Evolutionary conservation across 2,113 vertebrate species (phyloP), one percentile per base, ranked within the genome.

Genomic region (Seriola rivoliana): DNA sequence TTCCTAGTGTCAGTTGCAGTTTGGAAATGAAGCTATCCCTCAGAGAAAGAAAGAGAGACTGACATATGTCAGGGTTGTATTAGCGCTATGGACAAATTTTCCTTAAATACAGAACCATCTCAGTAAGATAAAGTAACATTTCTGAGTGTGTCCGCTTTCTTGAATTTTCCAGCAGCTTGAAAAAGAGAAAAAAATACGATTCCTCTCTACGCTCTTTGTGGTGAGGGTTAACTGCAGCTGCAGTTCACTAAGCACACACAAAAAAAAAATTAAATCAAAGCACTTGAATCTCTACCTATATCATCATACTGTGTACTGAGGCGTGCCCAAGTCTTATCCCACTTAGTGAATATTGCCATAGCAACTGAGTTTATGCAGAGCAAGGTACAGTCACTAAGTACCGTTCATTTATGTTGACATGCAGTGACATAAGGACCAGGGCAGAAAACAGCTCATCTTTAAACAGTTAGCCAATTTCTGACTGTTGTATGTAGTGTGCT

Each of bases 401-500:
- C 16, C 14, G 13, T 25, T 81, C 23, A 58, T 62, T 77, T 29
- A 71, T 69, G 36, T 68, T 72, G 74, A 84, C 71, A 57, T 73
- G 40, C 57, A 36, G 46, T 14, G 40, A 52, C 42, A 74, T 25
- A 34, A 58, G 46, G 29, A 79, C 7, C 34, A 3, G 48, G 40
- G 80, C 40, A 65, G 32, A 25, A 52, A 52, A 50, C 21, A 44
- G 6, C 42, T 81, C 11, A 32, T 62, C n/a, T 40, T 62, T 68
- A 34, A 75, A 63, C 44, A 66, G 59, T 73, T 25, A 65, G 32
- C 32, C 25, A 73, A 83, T 64, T 68, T 63, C 63, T 40, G 52
- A 69, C 64, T 69, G 70, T 21, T 58, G 17, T 40, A 38, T 40
- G 7, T 44, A 66, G 25, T 32, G 25, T 19, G 36, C 62, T 5